A percentile compares a stretch with the other conserved stretches of the same genome.
phyloP scores from a whole-genome alignment of 1,140 invertebrate species.

The Drosophila asahinai region DNA sequence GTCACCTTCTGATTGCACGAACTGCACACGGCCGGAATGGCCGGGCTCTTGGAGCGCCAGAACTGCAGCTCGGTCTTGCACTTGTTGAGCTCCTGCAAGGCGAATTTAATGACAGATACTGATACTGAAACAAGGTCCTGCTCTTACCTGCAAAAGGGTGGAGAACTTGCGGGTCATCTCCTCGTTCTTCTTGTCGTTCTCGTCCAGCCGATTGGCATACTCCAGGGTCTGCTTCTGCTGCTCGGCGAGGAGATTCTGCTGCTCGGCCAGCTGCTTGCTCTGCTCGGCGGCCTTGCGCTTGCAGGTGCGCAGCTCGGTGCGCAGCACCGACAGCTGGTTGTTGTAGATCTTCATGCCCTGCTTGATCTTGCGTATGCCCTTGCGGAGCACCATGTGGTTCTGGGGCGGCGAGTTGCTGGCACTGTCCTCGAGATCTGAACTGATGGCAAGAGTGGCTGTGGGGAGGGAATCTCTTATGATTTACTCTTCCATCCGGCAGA shows the following conservation, averaged over 20 bases:
- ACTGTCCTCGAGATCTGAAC: constrained; percentile 85
- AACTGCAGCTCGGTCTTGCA: constrained; percentile 96
- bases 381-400: constrained; percentile 93
- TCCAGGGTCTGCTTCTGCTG: constrained; percentile 92
- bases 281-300: constrained; percentile 93
- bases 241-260: constrained; percentile 91
- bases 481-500: too few relatives aligned
- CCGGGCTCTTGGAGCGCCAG: constrained; percentile 94
- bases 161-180: constrained; percentile 95
- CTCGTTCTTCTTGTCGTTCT: constrained; percentile 95
- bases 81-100: constrained; percentile 91
- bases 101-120: neutral
- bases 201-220: constrained; percentile 92
- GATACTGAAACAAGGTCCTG: fast-evolving
- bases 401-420: constrained; percentile 89
- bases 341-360: constrained; percentile 95
- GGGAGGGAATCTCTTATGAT: neutral
- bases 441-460: constrained; percentile 66
- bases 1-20: constrained; percentile 87
- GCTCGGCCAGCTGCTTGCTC: constrained; percentile 93
- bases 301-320: constrained; percentile 91
- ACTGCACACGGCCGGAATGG: constrained; percentile 87
- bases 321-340: constrained; percentile 90
- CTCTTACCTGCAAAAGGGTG: constrained; percentile 91
- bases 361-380: constrained; percentile 93